Percentiles rank a stretch among this genome's conserved stretches.
Evolutionary conservation across 2,797 vertebrate genomes (phyloP).

Genomic region (Nasua narica): DNA sequence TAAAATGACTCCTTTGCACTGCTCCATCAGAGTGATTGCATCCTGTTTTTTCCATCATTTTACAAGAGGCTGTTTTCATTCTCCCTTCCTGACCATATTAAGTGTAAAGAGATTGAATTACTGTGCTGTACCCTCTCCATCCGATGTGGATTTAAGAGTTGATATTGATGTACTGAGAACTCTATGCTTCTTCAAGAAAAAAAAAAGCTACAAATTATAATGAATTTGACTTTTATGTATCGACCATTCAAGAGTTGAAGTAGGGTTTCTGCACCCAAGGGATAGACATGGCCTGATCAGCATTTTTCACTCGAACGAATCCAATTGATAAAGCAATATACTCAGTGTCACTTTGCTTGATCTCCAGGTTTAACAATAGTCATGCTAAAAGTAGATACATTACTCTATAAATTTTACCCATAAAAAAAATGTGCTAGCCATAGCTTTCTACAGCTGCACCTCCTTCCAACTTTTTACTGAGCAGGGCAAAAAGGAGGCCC

Average conservation of each 20-base stretch:
- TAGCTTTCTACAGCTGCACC: conserved; percentile 80
- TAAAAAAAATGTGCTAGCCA: conserved; percentile 84
- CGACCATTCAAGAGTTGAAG: conserved; percentile 86
- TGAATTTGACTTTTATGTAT: conserved; percentile 92
- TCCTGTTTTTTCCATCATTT: conserved; percentile 90
- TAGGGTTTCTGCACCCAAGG: conserved; percentile 87
- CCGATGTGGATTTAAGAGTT: conserved; percentile 88
- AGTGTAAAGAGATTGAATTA: conserved; percentile 91
- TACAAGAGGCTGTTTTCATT: conserved; percentile 92
- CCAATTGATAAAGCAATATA: conserved; percentile 91
- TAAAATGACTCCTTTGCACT: conserved; percentile 90
- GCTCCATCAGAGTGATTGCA: conserved; percentile 90
- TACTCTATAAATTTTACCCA: conserved; percentile 87
- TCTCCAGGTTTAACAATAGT: conserved; percentile 89
- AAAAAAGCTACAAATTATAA: conserved; percentile 89
- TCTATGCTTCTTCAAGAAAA: conserved; percentile 84
- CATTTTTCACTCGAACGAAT: conserved; percentile 89
- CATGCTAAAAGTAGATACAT: conserved; percentile 88
- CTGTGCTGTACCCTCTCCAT: conserved; percentile 87
- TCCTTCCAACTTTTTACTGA: conserved; percentile 82
- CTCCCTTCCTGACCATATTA: conserved; percentile 89
- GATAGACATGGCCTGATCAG: conserved; percentile 88
- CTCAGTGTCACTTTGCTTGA: conserved; percentile 88
- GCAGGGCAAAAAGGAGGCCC: conserved; percentile 66
- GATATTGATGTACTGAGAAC: conserved; percentile 90